phyloP scores from a whole-genome alignment of 2,888 invertebrate genomes.

The Drosophila phalerata region DNA sequence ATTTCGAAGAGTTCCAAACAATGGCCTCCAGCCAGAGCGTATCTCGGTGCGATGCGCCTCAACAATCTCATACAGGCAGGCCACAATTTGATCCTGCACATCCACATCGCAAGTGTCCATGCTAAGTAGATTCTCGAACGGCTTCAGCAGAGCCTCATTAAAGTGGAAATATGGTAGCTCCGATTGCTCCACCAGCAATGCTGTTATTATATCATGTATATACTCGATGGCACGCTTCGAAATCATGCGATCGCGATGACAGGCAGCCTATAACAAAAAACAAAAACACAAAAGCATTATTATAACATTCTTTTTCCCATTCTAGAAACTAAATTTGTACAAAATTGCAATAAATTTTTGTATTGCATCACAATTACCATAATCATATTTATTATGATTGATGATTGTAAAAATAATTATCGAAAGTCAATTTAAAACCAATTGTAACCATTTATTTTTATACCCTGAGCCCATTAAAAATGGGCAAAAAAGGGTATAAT shows the following conservation, averaged over 20 bases:
- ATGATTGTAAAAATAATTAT: neutral
- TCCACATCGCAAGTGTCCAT: slow-evolving; percentile 97
- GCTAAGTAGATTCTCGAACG: slow-evolving; percentile 97
- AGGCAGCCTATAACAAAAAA: slow-evolving; percentile 90
- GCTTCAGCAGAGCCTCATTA: slow-evolving; percentile 97
- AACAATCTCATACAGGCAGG: slow-evolving; percentile 97
- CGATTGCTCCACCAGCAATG: slow-evolving; percentile 93
- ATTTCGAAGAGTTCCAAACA: slow-evolving; percentile 96
- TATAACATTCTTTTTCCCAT: neutral
- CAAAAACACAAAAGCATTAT: neutral
- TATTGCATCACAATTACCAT: neutral
- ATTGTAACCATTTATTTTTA: too few species aligned
- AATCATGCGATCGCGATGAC: slow-evolving; percentile 94
- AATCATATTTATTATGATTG: too few species aligned
- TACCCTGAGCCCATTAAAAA: too few species aligned
- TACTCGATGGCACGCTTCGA: slow-evolving; percentile 96
- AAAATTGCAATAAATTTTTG: neutral
- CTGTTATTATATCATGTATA: slow-evolving; percentile 96
- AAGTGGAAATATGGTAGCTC: slow-evolving; percentile 98
- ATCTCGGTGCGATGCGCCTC: slow-evolving; percentile 97
- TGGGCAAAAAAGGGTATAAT: too few species aligned
- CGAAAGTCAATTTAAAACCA: neutral
- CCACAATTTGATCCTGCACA: slow-evolving; percentile 94
- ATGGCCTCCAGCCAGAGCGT: slow-evolving; percentile 97
- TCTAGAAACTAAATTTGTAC: neutral